Conservation (phyloP, 30 jellyfish, hydroid and myxozoan genomes). For the Aurelia aurita region DNA sequence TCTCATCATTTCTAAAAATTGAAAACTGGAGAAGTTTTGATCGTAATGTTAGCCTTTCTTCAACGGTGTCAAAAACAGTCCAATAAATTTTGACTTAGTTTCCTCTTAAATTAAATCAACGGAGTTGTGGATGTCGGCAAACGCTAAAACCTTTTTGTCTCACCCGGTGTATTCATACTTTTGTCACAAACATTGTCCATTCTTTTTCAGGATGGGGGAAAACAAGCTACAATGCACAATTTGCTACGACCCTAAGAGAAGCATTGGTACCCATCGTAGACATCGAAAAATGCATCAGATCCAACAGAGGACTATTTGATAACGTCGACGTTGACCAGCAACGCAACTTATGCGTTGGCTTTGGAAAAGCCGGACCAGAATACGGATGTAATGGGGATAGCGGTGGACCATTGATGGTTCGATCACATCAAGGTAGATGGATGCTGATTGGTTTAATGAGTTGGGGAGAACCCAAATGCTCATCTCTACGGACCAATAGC, state of each 20-base stretch:
- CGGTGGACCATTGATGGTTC: slow-evolving; percentile 84
- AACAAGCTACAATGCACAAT: slow-evolving; percentile 34
- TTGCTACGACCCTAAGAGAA: slow-evolving; percentile 62
- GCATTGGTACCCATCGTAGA: slow-evolving; percentile 76
- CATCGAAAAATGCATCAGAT: slow-evolving; percentile 43
- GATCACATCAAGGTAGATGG: slow-evolving; percentile 54
- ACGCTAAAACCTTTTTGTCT: too few species aligned
- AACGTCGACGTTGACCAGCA: slow-evolving; percentile 55
- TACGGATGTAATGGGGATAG: slow-evolving; percentile 96
- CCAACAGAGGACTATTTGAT: slow-evolving; percentile 57
- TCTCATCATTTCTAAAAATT: too few species aligned
- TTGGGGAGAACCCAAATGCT: slow-evolving; percentile 94
- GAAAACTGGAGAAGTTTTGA: too few species aligned
- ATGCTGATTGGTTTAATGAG: slow-evolving; percentile 75
- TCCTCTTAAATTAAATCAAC: too few species aligned
- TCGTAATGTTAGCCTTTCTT: too few species aligned
- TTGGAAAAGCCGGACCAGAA: slow-evolving; percentile 64
- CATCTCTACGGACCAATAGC: slow-evolving; percentile 51
- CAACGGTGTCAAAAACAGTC: too few species aligned
- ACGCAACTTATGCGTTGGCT: slow-evolving; percentile 77
- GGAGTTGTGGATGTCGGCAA: too few species aligned
- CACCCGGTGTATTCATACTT: too few species aligned
- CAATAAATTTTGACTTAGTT: too few species aligned
- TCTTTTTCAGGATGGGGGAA: slow-evolving; percentile 89
- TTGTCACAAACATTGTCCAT: too few species aligned